phyloP scores from a whole-genome alignment of 2,888 invertebrate species.

The Acronicta leporina region DNA sequence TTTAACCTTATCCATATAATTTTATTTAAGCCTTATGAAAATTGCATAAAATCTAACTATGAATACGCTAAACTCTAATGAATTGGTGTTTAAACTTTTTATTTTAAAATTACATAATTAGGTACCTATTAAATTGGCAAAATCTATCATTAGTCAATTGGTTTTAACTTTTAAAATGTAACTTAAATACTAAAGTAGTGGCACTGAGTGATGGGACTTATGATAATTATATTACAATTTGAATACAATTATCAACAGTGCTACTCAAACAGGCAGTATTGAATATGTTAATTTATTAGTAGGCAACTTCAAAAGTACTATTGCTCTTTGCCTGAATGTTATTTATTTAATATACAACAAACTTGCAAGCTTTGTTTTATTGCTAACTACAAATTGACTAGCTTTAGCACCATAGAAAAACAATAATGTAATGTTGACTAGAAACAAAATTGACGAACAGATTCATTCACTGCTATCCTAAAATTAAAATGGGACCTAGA shows the following conservation, averaged over 20 bases:
- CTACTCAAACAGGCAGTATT: no score
- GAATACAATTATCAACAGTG: not conserved
- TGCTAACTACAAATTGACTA: constrained; percentile 63
- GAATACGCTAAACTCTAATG: constrained; percentile 39
- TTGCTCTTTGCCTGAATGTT: constrained; percentile 8
- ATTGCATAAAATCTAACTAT: constrained; percentile 46
- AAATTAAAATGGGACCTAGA: no score
- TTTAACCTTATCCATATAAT: constrained; percentile 28
- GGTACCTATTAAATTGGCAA: constrained; percentile 31
- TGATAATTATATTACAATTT: not conserved
- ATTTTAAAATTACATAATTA: constrained; percentile 29
- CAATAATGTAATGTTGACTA: constrained; percentile 38
- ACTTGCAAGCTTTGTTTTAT: constrained; percentile 53
- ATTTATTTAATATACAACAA: constrained; percentile 15
- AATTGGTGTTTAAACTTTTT: constrained; percentile 39
- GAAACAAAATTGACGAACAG: not conserved
- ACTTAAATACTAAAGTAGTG: constrained; percentile 19
- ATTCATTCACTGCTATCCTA: no score
- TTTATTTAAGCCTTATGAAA: constrained; percentile 50
- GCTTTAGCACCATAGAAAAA: constrained; percentile 74
- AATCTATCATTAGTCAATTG: constrained; percentile 18
- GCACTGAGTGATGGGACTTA: not conserved
- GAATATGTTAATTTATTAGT: no score
- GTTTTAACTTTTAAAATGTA: constrained; percentile 14
- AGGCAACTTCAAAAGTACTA: not conserved